Conservation (phyloP, 2,113 vertebrate species). For the Herpailurus yagouaroundi region DNA sequence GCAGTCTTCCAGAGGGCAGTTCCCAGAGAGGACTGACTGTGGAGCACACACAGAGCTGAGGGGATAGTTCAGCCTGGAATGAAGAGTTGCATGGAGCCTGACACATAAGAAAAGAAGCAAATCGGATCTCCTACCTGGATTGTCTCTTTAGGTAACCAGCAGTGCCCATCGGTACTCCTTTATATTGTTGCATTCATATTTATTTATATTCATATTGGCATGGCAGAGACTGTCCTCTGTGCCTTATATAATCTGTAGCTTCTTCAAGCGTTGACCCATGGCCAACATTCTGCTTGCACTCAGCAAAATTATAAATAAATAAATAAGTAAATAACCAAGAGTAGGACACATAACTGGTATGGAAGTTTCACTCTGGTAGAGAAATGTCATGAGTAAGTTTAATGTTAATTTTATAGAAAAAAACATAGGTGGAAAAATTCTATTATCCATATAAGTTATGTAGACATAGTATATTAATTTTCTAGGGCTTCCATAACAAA, state of each 20-base stretch:
- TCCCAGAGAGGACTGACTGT: neutral
- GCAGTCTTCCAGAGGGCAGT: neutral
- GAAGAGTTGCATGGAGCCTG: neutral
- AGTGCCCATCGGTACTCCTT: accelerated
- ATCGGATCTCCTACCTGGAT: neutral
- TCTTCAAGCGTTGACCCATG: neutral
- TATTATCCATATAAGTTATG: neutral
- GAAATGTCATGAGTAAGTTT: neutral
- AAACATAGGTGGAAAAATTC: neutral
- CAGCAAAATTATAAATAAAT: neutral
- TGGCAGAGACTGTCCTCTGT: neutral
- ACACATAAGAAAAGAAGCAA: neutral
- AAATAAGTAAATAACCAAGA: neutral
- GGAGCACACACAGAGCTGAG: neutral
- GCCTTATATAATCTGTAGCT: neutral
- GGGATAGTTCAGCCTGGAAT: neutral
- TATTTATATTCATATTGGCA: too few relatives aligned
- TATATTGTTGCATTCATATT: neutral
- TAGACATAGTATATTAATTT: neutral
- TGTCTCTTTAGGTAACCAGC: neutral
- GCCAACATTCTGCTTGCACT: neutral
- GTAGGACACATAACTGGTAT: neutral
- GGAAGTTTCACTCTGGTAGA: neutral
- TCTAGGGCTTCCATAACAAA: neutral
- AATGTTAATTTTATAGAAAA: neutral